Evolutionary conservation across 53 echinoderm and acorn worm genomes (phyloP).

Genomic region (Zoroaster sp.): DNA sequence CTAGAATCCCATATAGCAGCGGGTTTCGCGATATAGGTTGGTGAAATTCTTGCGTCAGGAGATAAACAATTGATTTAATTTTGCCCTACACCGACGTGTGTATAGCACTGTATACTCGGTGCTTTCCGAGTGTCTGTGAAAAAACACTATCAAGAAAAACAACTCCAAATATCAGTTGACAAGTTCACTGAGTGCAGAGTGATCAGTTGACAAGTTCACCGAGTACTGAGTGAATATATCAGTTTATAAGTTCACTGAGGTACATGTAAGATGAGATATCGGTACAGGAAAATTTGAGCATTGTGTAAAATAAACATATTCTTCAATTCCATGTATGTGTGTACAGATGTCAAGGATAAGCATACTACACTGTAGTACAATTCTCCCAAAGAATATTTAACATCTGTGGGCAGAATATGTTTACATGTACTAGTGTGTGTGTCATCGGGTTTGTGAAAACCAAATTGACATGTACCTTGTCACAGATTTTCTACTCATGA

Average conservation of each 20-base stretch:
- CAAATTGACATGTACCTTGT: neutral
- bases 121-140: neutral
- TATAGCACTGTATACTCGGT: too few relatives aligned
- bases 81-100: too few relatives aligned
- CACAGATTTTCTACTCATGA: too few relatives aligned
- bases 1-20: too few relatives aligned
- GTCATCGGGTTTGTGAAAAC: neutral
- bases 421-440: neutral
- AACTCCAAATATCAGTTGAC: neutral
- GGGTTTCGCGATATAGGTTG: too few relatives aligned
- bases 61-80: too few relatives aligned
- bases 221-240: neutral
- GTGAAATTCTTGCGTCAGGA: too few relatives aligned
- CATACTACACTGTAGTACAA: neutral
- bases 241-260: too few relatives aligned
- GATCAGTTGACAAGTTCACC: neutral
- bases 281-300: too few relatives aligned
- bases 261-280: too few relatives aligned
- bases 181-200: neutral
- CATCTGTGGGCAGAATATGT: too few relatives aligned
- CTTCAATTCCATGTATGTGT: neutral
- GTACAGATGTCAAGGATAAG: neutral
- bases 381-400: too few relatives aligned
- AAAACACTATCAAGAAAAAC: neutral
- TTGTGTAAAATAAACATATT: neutral